Percentiles rank a stretch among this genome's conserved stretches.
These are phyloP conservation scores for Calephelis virginiensis DNA, from an alignment of 1,140 invertebrate genomes.

Conservation along the genomic window DNA sequence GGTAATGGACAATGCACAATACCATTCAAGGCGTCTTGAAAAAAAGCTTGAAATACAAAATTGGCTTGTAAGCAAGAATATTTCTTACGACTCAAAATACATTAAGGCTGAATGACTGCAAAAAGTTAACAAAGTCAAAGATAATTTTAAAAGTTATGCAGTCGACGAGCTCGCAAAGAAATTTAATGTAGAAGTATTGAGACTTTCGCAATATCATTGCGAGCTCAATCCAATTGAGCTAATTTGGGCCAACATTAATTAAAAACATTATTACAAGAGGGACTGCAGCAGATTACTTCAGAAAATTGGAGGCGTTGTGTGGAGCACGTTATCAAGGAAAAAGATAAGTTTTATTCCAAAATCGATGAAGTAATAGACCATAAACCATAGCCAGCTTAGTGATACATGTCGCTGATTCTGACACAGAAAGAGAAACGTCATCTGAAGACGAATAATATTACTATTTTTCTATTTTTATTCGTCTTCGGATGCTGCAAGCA, in stretches of 20 bases:
- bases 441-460: too few species aligned
- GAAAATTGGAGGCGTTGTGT: slow-evolving; percentile 23
- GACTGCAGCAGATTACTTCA: slow-evolving; percentile 9
- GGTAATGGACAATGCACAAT: slow-evolving; percentile 24
- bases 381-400: background rate
- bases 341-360: slow-evolving; percentile 22
- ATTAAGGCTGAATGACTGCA: slow-evolving; percentile 34
- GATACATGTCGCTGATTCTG: too few species aligned
- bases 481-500: too few species aligned
- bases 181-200: slow-evolving; percentile 21
- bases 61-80: slow-evolving; percentile 39
- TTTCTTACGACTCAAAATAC: slow-evolving; percentile 34
- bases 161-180: slow-evolving; percentile 37
- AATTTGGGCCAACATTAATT: slow-evolving; percentile 28
- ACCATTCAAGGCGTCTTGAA: slow-evolving; percentile 39
- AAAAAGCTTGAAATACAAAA: slow-evolving; percentile 40
- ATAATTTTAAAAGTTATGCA: slow-evolving; percentile 30
- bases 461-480: too few species aligned
- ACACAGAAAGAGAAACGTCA: too few species aligned
- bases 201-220: slow-evolving; percentile 28
- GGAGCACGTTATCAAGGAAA: slow-evolving; percentile 21
- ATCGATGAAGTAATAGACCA: background rate
- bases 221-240: slow-evolving; percentile 27
- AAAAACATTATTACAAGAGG: slow-evolving; percentile 15
- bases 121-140: slow-evolving; percentile 22